A percentile compares a stretch with the other conserved stretches of the same genome.
Conservation (phyloP, 2,888 invertebrate genomes). For the Nomada flava region DNA sequence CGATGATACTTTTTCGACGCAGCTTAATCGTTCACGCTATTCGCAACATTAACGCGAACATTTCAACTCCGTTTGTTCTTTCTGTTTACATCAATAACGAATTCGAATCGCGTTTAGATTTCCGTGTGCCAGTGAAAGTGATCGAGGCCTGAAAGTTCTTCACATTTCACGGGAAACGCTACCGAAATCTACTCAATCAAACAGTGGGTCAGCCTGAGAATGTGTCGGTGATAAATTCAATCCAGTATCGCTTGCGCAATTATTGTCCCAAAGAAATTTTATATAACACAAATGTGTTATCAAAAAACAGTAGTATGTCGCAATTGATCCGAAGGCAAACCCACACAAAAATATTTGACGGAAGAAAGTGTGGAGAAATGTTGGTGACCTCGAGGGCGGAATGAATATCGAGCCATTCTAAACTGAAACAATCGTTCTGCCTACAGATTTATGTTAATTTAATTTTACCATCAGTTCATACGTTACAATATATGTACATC, state of each 20-base stretch:
- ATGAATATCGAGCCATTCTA: no score
- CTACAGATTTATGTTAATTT: no score
- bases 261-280: constrained; percentile 22
- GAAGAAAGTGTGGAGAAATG: not conserved
- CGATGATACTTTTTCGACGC: not conserved
- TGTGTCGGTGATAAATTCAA: constrained; percentile 41
- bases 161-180: constrained; percentile 50
- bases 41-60: not conserved
- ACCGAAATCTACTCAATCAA: constrained; percentile 47
- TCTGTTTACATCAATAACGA: constrained; percentile 30
- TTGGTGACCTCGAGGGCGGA: no score
- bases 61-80: not conserved
- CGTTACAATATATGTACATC: no score
- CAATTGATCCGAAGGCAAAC: not conserved
- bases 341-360: not conserved
- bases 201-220: constrained; percentile 3
- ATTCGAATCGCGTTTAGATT: constrained; percentile 55
- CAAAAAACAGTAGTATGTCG: constrained; percentile 17
- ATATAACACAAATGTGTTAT: constrained; percentile 42
- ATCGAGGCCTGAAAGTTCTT: constrained; percentile 39
- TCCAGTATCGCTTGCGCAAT: constrained; percentile 46
- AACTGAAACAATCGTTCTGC: no score
- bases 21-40: not conserved
- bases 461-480: no score
- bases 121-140: constrained; percentile 60